These are phyloP conservation scores for Campoplex nolae DNA, from an alignment of 2,888 invertebrate species.

Conservation along the genomic window DNA sequence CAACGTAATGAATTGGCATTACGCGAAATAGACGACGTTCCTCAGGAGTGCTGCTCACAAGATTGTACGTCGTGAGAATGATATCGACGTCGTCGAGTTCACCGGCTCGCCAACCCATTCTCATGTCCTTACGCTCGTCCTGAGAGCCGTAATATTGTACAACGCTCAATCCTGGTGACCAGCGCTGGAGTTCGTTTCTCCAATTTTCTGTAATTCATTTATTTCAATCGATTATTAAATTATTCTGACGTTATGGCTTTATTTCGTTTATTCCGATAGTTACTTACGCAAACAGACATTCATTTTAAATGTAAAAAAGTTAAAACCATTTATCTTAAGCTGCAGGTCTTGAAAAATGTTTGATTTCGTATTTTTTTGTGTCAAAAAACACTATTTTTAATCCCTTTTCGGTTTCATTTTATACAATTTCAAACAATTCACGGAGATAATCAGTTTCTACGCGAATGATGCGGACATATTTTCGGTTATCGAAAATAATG, in stretches of 20 bases:
- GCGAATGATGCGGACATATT: not conserved
- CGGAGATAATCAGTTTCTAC: not conserved
- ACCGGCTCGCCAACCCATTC: conserved; percentile 91
- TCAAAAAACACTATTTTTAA: too few relatives aligned
- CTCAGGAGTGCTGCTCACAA: conserved; percentile 94
- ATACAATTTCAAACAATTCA: too few relatives aligned
- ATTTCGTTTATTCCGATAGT: too few relatives aligned
- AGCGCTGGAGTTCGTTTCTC: conserved; percentile 91
- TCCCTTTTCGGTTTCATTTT: too few relatives aligned
- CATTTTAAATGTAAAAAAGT: too few relatives aligned
- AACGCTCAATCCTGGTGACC: conserved; percentile 93
- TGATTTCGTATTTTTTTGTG: too few relatives aligned
- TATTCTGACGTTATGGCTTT: too few relatives aligned
- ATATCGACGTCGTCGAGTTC: conserved; percentile 92
- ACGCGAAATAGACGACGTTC: conserved; percentile 96
- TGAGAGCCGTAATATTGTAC: conserved; percentile 95
- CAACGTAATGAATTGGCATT: conserved; percentile 94
- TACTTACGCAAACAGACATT: too few relatives aligned
- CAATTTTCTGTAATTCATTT: conserved; percentile 89
- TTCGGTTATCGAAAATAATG: not conserved
- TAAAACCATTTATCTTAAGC: too few relatives aligned
- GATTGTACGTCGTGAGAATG: conserved; percentile 94
- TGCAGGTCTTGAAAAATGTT: too few relatives aligned
- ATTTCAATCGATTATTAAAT: too few relatives aligned
- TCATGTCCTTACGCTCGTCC: conserved; percentile 92